Conservation (phyloP, 2,888 invertebrate genomes). For the Allacma fusca region DNA sequence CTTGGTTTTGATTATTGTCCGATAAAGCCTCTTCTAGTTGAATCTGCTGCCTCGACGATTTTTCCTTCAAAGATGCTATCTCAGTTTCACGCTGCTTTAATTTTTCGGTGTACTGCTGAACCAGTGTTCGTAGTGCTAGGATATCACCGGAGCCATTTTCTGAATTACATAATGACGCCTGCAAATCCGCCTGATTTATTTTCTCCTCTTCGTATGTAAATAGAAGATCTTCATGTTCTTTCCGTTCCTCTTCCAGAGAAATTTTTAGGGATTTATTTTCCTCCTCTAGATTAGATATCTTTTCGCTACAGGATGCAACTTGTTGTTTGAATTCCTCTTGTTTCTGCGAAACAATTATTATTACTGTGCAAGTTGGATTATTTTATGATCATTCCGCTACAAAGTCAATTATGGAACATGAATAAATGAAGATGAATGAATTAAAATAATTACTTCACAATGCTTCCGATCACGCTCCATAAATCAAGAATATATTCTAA, state of each 20-base stretch:
- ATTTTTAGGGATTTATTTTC: conserved; percentile 63
- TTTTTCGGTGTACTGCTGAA: conserved; percentile 28
- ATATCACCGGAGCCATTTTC: conserved; percentile 26
- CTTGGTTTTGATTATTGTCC: conserved; percentile 14
- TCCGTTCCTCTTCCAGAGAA: conserved; percentile 76
- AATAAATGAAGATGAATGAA: too few relatives aligned
- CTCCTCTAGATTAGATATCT: conserved; percentile 66
- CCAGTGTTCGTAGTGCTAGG: conserved; percentile 10
- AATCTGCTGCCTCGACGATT: neutral
- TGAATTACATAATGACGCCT: conserved; percentile 67
- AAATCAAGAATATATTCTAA: too few relatives aligned
- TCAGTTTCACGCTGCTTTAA: conserved; percentile 33
- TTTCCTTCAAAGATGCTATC: conserved; percentile 4
- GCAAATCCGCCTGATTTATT: conserved; percentile 85
- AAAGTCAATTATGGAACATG: too few relatives aligned
- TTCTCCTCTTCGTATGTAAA: conserved; percentile 91
- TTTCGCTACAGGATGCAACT: conserved; percentile 66
- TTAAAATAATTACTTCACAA: too few relatives aligned
- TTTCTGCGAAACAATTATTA: conserved; percentile 62
- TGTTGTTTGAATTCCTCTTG: conserved; percentile 68
- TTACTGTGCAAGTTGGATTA: too few relatives aligned
- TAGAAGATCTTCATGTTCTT: conserved; percentile 87
- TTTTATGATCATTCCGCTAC: too few relatives aligned
- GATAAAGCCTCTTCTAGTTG: neutral
- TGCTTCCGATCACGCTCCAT: neutral